These are phyloP conservation scores for Probosciger aterrimus DNA, from an alignment of 2,113 vertebrate species.

Conservation along the genomic window DNA sequence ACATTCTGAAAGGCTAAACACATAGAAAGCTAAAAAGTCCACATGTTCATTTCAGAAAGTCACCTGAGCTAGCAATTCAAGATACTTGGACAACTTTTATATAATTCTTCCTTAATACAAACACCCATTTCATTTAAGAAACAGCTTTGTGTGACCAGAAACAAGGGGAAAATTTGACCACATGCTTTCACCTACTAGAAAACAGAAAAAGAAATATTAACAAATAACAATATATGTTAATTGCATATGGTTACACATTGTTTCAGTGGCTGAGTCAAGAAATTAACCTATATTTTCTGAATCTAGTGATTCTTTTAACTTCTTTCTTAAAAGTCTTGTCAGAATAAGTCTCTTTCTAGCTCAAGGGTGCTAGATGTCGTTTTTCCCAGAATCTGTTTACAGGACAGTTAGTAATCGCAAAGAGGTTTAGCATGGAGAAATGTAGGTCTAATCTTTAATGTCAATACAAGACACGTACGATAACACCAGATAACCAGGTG, in stretches of 20 bases:
- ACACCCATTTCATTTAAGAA: neutral
- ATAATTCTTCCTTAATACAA: neutral
- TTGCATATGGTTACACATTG: accelerated
- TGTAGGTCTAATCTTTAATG: neutral
- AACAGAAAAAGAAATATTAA: neutral
- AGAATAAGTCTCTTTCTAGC: neutral
- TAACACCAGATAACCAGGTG: neutral
- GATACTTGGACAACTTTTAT: neutral
- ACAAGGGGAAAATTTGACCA: neutral
- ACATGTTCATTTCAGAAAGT: neutral
- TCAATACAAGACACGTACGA: neutral
- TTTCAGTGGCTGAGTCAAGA: neutral
- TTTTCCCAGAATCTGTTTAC: neutral
- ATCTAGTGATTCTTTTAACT: neutral
- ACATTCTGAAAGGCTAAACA: neutral
- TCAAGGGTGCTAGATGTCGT: neutral
- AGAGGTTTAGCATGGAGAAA: neutral
- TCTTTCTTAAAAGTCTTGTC: neutral
- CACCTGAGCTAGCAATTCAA: neutral
- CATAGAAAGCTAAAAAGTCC: neutral
- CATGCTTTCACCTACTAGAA: neutral
- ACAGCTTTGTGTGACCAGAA: neutral
- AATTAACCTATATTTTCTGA: neutral
- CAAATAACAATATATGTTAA: neutral
- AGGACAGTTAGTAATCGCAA: neutral